Conservation (phyloP, 37 sponge, comb jelly and placozoan species). For the Cladorhizidae sp. region DNA sequence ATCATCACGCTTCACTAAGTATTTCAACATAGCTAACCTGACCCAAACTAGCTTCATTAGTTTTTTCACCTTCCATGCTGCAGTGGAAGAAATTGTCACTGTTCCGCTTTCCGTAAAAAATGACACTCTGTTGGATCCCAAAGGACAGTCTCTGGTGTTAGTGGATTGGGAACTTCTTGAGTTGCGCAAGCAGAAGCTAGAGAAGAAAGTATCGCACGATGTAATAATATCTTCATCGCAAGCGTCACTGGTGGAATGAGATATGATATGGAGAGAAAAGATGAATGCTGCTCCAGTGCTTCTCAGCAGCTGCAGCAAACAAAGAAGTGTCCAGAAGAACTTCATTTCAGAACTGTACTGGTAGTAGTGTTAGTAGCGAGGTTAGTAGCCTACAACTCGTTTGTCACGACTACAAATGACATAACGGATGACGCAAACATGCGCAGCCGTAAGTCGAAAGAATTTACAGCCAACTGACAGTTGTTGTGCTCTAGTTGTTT, state of each 20-base stretch:
- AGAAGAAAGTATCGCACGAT: slow-evolving; percentile 17
- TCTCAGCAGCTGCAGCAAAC: not conserved
- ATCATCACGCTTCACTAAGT: not conserved
- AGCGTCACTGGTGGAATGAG: not conserved
- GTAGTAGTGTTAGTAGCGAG: too few species aligned
- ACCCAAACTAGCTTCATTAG: not conserved
- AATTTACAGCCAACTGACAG: too few species aligned
- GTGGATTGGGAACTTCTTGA: slow-evolving; percentile 11
- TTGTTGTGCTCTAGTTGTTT: too few species aligned
- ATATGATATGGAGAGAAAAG: not conserved
- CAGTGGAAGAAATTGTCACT: not conserved
- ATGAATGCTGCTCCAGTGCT: not conserved
- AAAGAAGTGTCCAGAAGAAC: not conserved
- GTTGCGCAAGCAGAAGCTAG: not conserved
- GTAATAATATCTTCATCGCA: not conserved
- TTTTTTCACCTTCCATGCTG: not conserved
- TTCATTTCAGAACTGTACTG: too few species aligned
- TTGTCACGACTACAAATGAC: too few species aligned
- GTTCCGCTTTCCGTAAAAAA: not conserved
- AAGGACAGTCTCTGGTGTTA: slow-evolving; percentile 1
- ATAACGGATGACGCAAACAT: too few species aligned
- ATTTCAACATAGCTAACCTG: not conserved
- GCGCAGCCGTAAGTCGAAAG: too few species aligned
- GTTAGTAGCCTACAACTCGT: too few species aligned
- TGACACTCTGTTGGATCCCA: not conserved